Evolutionary conservation across 1,140 invertebrate species (phyloP).

Genomic region (Dufourea novaeangliae): DNA sequence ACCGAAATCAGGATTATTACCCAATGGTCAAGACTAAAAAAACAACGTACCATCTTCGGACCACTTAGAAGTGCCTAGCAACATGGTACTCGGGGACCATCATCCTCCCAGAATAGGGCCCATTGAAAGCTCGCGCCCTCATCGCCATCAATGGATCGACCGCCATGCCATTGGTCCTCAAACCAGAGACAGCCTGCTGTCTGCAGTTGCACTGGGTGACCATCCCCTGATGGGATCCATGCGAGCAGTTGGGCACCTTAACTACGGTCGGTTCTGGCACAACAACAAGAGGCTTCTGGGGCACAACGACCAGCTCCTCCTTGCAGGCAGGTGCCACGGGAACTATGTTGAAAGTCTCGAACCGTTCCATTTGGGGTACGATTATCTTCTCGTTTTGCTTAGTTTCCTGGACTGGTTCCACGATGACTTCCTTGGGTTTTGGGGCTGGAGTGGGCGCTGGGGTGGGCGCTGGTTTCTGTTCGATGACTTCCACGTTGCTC

Average conservation of each 20-base stretch:
- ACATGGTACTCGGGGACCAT: too few relatives aligned
- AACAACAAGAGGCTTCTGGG: background rate
- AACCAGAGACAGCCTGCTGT: too few relatives aligned
- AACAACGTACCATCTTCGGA: too few relatives aligned
- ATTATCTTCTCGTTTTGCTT: background rate
- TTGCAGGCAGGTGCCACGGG: background rate
- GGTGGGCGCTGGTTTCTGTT: background rate
- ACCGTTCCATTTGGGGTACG: background rate
- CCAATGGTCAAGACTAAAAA: too few relatives aligned
- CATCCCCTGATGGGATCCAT: background rate
- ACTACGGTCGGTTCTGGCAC: background rate
- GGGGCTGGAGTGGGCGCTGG: background rate
- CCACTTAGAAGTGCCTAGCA: too few relatives aligned
- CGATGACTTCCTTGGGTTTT: background rate
- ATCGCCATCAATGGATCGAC: background rate
- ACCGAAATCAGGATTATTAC: too few relatives aligned
- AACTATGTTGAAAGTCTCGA: background rate
- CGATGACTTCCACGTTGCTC: background rate
- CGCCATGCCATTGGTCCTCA: fast-evolving
- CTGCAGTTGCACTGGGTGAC: background rate
- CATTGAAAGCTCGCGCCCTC: background rate
- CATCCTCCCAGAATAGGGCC: too few relatives aligned
- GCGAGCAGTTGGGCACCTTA: background rate
- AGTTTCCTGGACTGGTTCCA: background rate
- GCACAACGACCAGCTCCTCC: background rate